Conservation (phyloP, 1,140 invertebrate species). For the Apis dorsata region DNA sequence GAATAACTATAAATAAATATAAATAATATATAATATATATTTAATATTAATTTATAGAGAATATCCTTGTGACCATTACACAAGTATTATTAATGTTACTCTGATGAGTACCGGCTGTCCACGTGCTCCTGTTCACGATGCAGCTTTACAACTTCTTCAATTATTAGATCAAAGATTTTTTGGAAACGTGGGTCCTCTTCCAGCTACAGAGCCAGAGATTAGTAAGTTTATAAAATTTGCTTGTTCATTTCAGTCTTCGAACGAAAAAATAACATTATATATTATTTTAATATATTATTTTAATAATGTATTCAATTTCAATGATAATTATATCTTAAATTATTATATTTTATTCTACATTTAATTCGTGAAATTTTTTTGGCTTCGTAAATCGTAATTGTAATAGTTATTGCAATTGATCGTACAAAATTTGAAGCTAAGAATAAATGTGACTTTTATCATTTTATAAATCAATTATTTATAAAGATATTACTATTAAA, state of each 20-base stretch:
- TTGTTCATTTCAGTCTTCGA: not conserved
- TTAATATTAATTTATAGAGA: conserved; percentile 84
- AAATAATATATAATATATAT: conserved; percentile 4
- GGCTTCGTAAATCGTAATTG: conserved; percentile 75
- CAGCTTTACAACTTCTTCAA: conserved; percentile 95
- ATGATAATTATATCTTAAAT: not conserved
- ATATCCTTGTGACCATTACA: conserved; percentile 99
- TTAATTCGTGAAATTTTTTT: conserved; percentile 78
- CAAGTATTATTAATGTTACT: conserved; percentile 98
- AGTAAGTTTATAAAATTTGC: conserved; percentile 78
- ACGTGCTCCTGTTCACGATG: conserved; percentile 93
- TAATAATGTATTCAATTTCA: not conserved
- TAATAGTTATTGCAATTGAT: conserved; percentile 62
- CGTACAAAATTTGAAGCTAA: conserved; percentile 24
- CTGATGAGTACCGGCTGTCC: conserved; percentile 97
- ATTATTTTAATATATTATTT: not conserved
- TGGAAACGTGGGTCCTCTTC: conserved; percentile 87
- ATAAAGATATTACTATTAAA: not conserved
- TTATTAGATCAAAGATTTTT: conserved; percentile 97
- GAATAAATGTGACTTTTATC: conserved; percentile 6
- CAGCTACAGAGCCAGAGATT: conserved; percentile 84
- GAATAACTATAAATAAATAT: not conserved
- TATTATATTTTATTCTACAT: conserved; percentile 55
- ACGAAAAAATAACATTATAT: not conserved
- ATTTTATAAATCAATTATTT: not conserved